A percentile compares a stretch with the other conserved stretches of the same genome.
phyloP scores from a whole-genome alignment of 2,113 vertebrate genomes.

The Meles meles region DNA sequence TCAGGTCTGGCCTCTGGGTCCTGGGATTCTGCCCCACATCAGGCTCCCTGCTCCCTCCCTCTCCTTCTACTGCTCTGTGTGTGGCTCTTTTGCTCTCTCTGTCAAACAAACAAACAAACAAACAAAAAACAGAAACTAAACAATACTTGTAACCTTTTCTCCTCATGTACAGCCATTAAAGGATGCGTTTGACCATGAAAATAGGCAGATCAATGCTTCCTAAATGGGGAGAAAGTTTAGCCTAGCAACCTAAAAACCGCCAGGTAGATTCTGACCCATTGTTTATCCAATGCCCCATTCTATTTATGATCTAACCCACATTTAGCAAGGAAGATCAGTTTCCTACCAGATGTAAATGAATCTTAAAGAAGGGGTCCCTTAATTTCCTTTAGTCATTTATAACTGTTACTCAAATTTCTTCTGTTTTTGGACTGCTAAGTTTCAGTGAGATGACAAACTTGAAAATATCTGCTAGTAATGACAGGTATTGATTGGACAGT shows the following conservation, averaged over 20 bases:
- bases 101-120: no score
- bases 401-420: not conserved
- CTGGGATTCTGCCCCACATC: no score
- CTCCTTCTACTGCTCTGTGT: no score
- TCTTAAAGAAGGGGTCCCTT: not conserved
- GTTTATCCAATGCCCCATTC: not conserved
- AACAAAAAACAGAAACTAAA: not conserved
- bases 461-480: not conserved
- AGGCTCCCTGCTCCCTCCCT: no score
- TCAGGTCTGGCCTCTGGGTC: no score
- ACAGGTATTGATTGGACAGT: not conserved
- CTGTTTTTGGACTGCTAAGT: not conserved
- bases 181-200: not conserved
- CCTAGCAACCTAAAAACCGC: not conserved
- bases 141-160: not conserved
- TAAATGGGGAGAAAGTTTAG: not conserved
- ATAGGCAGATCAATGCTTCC: not conserved
- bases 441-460: not conserved
- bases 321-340: not conserved
- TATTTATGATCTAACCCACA: not conserved
- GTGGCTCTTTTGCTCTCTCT: no score
- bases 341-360: not conserved
- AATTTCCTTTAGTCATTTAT: conserved; percentile 6
- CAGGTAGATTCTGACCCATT: not conserved
- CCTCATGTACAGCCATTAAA: not conserved